These are phyloP conservation scores for Chelidonichthys spinosus DNA, from an alignment of 2,797 vertebrate genomes.

Conservation along the genomic window DNA sequence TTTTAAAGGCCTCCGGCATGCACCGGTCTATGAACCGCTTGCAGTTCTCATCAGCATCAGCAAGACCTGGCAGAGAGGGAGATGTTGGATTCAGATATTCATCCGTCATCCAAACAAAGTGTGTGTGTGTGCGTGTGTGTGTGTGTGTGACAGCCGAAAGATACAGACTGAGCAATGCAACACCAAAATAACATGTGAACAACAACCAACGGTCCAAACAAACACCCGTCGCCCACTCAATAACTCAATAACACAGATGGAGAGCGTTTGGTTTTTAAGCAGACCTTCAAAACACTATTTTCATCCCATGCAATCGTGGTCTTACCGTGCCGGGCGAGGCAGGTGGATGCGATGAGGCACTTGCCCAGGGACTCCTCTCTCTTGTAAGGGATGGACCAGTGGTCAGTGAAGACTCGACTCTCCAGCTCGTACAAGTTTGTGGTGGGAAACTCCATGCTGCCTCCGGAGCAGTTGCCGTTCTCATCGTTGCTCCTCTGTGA, in stretches of 20 bases:
- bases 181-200: slow-evolving; percentile 58
- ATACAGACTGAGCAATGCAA: slow-evolving; percentile 32
- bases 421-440: slow-evolving; percentile 98
- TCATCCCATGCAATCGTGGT: not conserved
- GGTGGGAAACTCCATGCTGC: slow-evolving; percentile 97
- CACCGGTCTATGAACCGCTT: slow-evolving; percentile 98
- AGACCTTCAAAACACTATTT: slow-evolving; percentile 10
- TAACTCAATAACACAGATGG: slow-evolving; percentile 37
- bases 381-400: slow-evolving; percentile 99
- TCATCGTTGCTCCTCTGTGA: slow-evolving; percentile 94
- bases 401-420: slow-evolving; percentile 97
- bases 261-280: slow-evolving; percentile 5
- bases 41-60: slow-evolving; percentile 98
- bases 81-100: slow-evolving; percentile 16
- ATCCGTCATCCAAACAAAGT: slow-evolving; percentile 1
- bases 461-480: slow-evolving; percentile 96
- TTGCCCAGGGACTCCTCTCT: slow-evolving; percentile 97
- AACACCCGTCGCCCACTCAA: slow-evolving; percentile 40
- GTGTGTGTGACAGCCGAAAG: no score
- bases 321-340: slow-evolving; percentile 95
- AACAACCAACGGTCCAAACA: slow-evolving; percentile 38
- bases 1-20: slow-evolving; percentile 99
- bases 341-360: slow-evolving; percentile 96
- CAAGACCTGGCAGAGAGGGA: slow-evolving; percentile 86
- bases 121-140: no score